Percentiles rank a stretch among this genome's conserved stretches.
phyloP scores from a whole-genome alignment of 2,888 invertebrate species.

The Sarcophaga variegata region DNA sequence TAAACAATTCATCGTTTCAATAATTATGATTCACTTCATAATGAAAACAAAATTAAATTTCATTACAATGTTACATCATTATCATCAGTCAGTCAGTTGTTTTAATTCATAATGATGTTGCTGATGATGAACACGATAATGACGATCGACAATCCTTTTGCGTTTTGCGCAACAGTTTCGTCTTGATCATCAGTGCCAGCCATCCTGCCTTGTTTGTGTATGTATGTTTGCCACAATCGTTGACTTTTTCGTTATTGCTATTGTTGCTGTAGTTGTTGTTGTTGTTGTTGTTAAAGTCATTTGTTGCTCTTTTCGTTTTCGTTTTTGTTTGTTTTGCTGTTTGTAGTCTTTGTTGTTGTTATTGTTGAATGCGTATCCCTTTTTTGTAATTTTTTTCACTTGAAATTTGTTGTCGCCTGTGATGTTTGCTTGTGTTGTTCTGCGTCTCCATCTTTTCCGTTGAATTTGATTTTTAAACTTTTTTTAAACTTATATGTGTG shows the following conservation, averaged over 20 bases:
- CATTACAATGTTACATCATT: neutral
- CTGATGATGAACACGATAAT: neutral
- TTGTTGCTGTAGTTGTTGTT: constrained; percentile 43
- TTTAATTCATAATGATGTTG: constrained; percentile 7
- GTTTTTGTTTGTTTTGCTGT: constrained; percentile 26
- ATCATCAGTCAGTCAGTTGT: constrained; percentile 26
- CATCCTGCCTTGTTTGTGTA: too few species aligned
- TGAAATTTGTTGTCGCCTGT: constrained; percentile 37
- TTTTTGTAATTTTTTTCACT: constrained; percentile 57
- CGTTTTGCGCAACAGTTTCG: too few species aligned
- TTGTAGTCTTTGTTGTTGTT: constrained; percentile 17
- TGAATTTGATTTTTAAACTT: constrained; percentile 35
- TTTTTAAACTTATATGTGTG: neutral
- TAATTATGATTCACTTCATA: constrained; percentile 9
- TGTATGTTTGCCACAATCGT: neutral
- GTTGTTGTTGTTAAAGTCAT: neutral
- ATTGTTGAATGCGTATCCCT: constrained; percentile 56
- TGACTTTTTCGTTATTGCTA: neutral
- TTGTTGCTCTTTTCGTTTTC: neutral
- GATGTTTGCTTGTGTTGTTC: neutral
- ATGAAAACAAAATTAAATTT: constrained; percentile 8
- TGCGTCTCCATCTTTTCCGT: neutral
- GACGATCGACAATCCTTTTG: neutral
- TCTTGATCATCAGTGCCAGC: too few species aligned
- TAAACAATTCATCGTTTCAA: constrained; percentile 48